Evolutionary conservation across 2,797 vertebrate genomes (phyloP), one percentile per base, ranked within the genome.

Genomic region (Lacerta bilineata): DNA sequence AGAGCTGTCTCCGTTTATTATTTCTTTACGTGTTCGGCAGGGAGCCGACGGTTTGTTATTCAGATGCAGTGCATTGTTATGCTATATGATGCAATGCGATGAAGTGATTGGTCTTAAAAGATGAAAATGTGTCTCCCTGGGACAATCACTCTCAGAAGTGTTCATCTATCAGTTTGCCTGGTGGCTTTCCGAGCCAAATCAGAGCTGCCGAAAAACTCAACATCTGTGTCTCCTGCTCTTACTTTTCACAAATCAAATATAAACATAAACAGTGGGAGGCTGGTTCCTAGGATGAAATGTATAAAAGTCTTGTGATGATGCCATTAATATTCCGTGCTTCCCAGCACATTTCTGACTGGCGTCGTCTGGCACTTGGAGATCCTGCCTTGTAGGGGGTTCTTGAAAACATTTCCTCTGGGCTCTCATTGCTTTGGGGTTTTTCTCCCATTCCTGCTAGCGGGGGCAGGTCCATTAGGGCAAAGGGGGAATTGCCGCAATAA

Each of bases 81-180:
- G 84, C 87, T 91, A 64, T 87, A 91, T 75, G 46, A 80, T 89
- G 84, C 46, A 84, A 87, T 88, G 13, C 74, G 77, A 36, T 82
- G 84, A 88, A 91, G 84, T 89, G 88, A 91, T 88, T 85, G 80
- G 90, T 93, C 93, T 91, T 93, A 91, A 93, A 91, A 93, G 90
- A 92, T 88, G 66, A 81, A 93, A 82, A 85, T 77, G 43, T 80
- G 23, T 89, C 91, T 94, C 91, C 81, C 36, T 6, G 88, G 91
- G 90, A 93, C 86, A 74, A 83, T 93, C 84, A 80, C 79, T 94
- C 82, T 82, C 6, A 0, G 82, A 88, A 87, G 82, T 89, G 43
- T 90, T 94, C 83, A 80, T 92, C 91, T 90, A 87, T 88, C 91
- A 88, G 89, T 90, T 94, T 92, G 91, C 83, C 80, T 69, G 0